Base-by-base conservation (phyloP, 2,113 vertebrate species). In the Triplophysa dalaica region DNA sequence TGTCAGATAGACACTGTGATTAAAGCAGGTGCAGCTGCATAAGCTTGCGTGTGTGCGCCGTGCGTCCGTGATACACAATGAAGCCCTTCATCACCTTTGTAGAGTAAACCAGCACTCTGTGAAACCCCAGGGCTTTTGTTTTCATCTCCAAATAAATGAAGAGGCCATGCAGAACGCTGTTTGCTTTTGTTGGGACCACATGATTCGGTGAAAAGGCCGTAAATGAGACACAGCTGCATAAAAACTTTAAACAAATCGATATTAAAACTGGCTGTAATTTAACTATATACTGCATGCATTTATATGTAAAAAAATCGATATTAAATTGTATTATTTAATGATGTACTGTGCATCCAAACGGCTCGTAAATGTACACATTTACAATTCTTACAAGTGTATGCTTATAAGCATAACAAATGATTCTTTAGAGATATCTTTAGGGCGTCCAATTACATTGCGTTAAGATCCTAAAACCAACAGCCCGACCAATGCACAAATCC, bases 121-220 rank as follows among this genome's bases (percentile, higher is more conserved):
- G 54, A 56, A 75, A 58, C 70, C 79, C 64, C 22, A 4, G 48
- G n/a, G 58, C 64, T 70, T 79, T 75, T 61, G 74, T 63, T 73
- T 73, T 8, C 41, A 54, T 60, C 74, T 74, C 58, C 64, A 70
- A 81, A 78, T 60, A 75, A 84, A 68, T 65, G 41, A 75, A 81
- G 58, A 72, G 75, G 45, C 65, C 29, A 24, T 7, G 26, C 26
- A 38, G 38, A 50, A 64, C 16, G 41, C 58, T 0, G 33, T 74
- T 74, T 61, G 72, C 72, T 45, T 74, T 83, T 58, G 41, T 45
- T 56, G 12, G 14, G 58, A 70, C 66, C 16, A 68, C 75, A 75
- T 54, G 62, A 29, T 22, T 45, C 41, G 73, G 54, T 78, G 68
- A 21, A 48, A 33, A 62, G 54, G 52, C 33, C 2, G n/a, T 50